Base-by-base conservation (phyloP, 2,888 invertebrate species). In the Labia minor region DNA sequence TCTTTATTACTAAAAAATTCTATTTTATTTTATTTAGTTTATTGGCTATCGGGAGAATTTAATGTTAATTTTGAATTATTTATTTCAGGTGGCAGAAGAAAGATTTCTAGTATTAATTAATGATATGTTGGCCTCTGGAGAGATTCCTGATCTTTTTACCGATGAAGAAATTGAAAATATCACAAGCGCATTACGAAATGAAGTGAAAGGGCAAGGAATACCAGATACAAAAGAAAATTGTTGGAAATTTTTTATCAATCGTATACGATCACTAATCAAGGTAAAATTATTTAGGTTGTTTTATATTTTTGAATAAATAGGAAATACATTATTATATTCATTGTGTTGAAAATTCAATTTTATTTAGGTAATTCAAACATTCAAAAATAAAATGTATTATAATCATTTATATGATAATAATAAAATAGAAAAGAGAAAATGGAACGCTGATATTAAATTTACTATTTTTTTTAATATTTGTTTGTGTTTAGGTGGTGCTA, bases 231-330 rank as follows among this genome's bases (percentile, higher is more conserved):
- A 88, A 68, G 96, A 96, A 76, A 95, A 94, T 75, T 95, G 95
- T 75, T 96, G 95, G 96, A 87, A 86, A 75, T 96, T 90, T 79
- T 96, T 95, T 76, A 93, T 96, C 72, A 92, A 94, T 72, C 85
- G 92, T 73, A 94, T 95, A 3, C 83, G 63, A 63, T 18, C 18
- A 18, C 21, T 63, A 18, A 1, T 19, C 1, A 21, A 21, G 1
- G 21, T 63, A 1, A 63, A n/a, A 21, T 14, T n/a, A n/a, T n/a
- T n/a, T n/a, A n/a, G n/a, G n/a, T n/a, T 37, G 37, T 37, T 14
- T 37, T 14, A 37, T 14, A 14, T 37, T 37, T 37, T 1, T 14
- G 14, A 1, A 1, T 37, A 37, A 37, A 14, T 37, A n/a, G 37
- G n/a, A 37, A 37, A n/a, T 37, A n/a, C n/a, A n/a, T n/a, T n/a